Evolutionary conservation across 1,140 invertebrate genomes (phyloP).

Genomic region (Pristionchus pacificus): DNA sequence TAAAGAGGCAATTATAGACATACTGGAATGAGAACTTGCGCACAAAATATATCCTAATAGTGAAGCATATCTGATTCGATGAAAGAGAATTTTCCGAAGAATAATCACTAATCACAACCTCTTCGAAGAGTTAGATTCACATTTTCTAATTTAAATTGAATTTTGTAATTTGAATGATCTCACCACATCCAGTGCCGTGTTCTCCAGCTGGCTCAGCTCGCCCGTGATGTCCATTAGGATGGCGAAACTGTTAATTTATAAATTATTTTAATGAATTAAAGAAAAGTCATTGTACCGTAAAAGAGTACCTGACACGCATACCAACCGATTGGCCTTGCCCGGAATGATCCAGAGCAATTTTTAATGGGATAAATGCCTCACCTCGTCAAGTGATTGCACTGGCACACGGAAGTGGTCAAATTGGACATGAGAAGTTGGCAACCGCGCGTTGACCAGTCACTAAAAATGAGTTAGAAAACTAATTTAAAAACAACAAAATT

Average conservation of each 20-base stretch:
- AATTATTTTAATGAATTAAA: conserved; percentile 12
- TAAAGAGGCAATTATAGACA: background rate
- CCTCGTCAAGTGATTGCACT: conserved; percentile 45
- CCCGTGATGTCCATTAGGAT: conserved; percentile 48
- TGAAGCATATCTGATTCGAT: too few species aligned
- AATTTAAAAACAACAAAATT: conserved; percentile 2
- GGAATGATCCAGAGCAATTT: background rate
- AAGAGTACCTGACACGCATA: background rate
- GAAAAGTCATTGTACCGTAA: background rate
- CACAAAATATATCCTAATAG: too few species aligned
- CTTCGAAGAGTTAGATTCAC: too few species aligned
- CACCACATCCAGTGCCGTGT: conserved; percentile 37
- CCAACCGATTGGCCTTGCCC: background rate
- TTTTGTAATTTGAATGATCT: background rate
- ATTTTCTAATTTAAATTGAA: too few species aligned
- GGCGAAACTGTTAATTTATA: conserved; percentile 38
- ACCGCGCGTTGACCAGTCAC: conserved; percentile 34
- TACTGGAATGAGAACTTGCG: background rate
- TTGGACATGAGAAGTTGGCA: conserved; percentile 32
- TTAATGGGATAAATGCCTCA: background rate
- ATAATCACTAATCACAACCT: too few species aligned
- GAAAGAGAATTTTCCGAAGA: too few species aligned
- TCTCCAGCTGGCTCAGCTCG: conserved; percentile 17
- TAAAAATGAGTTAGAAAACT: too few species aligned
- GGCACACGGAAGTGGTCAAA: conserved; percentile 35